Conservation (phyloP, 2,113 vertebrate genomes). For the Orcinus orca region DNA sequence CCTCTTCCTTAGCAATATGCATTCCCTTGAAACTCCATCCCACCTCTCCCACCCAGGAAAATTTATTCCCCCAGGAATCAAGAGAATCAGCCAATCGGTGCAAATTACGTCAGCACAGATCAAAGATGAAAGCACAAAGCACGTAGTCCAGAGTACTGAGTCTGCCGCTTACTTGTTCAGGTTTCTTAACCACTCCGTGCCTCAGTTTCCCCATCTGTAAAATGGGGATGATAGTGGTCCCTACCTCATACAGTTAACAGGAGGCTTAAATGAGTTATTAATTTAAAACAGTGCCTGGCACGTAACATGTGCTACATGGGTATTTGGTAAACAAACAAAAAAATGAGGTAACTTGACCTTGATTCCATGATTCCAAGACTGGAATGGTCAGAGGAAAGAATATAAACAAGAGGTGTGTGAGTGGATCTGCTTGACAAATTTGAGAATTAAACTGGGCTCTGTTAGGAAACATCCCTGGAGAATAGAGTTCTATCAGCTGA, state of each 20-base stretch:
- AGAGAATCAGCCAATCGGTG: background rate
- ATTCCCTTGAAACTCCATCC: background rate
- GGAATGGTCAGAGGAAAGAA: background rate
- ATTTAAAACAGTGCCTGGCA: background rate
- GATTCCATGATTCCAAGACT: background rate
- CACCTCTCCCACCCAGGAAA: background rate
- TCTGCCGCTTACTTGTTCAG: background rate
- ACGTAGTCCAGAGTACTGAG: background rate
- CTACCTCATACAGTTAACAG: background rate
- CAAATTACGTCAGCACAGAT: background rate
- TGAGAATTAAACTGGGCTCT: background rate
- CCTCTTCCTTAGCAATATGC: background rate
- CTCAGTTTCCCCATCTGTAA: background rate
- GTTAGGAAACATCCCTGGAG: conserved; percentile 47
- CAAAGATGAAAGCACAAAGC: background rate
- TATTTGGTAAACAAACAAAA: background rate
- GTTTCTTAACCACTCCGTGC: background rate
- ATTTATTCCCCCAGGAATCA: background rate
- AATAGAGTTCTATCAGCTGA: background rate
- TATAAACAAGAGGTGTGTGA: background rate
- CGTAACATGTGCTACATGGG: background rate
- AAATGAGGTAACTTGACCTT: background rate
- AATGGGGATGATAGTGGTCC: background rate
- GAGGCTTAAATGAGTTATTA: background rate
- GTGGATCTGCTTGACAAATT: background rate